Conservation (phyloP, 2,113 vertebrate genomes). For the Condylura cristata region DNA sequence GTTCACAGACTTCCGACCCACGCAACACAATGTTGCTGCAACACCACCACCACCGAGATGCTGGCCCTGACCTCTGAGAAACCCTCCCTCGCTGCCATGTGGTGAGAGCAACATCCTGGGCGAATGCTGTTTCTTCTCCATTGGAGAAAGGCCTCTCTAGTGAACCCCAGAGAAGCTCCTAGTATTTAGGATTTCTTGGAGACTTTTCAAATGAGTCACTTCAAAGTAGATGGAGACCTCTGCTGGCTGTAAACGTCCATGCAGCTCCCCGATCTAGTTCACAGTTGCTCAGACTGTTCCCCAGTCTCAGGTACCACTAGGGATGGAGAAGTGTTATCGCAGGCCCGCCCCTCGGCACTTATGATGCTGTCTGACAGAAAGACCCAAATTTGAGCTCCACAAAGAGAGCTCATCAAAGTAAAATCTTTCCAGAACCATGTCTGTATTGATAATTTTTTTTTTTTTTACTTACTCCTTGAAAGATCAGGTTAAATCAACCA, state of each 20-base stretch:
- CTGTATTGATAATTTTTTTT: too few relatives aligned
- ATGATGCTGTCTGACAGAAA: background rate
- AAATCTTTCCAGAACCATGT: background rate
- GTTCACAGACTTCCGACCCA: background rate
- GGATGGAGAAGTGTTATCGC: too few relatives aligned
- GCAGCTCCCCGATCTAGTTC: background rate
- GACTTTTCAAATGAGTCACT: background rate
- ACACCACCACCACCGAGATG: background rate
- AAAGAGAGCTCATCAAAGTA: background rate
- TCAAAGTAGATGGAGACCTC: slow-evolving; percentile 82
- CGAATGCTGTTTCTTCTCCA: background rate
- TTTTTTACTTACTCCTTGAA: background rate
- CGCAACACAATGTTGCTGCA: background rate
- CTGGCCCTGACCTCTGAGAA: background rate
- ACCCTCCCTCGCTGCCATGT: background rate
- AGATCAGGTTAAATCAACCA: background rate
- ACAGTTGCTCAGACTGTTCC: background rate
- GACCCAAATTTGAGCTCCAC: background rate
- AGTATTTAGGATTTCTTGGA: background rate
- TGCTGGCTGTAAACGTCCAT: slow-evolving; percentile 70
- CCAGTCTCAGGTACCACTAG: too few relatives aligned
- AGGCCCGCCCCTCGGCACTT: background rate
- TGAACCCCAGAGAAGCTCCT: background rate
- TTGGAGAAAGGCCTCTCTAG: background rate
- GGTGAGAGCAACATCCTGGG: background rate